Evolutionary conservation across 2,888 invertebrate species (phyloP), one percentile per base, ranked within the genome.

Genomic region (Andrena haemorrhoa): DNA sequence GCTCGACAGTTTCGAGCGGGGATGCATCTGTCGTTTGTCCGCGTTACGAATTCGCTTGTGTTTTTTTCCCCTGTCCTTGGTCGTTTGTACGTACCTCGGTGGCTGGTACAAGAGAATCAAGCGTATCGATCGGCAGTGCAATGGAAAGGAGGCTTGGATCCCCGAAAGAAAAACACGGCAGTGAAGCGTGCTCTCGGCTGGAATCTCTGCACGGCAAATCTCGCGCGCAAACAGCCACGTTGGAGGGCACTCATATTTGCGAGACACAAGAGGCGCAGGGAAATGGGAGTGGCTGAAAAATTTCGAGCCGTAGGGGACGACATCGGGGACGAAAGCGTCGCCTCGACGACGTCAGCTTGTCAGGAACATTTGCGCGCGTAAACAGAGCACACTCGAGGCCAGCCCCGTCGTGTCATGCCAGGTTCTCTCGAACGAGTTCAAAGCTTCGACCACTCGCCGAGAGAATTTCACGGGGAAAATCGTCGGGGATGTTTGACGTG

Each of bases 311-410:
- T 61, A 72, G 26, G 60, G 35, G 63, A 75, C 47, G 41, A 69
- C 51, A 41, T 26, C 61, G 66, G 53, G 79, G 29, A 29, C 49
- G 66, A 49, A 66, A 82, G 71, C 64, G 70, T 79, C 71, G 74
- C 29, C 23, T 3, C 33, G 66, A 23, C 71, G 51, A 41, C n/a
- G 53, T 41, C 76, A 66, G 73, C 58, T 47, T 60, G 47, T 61
- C 75, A 68, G 80, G 75, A 73, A 65, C 83, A 80, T 86, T 85
- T 85, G 83, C 66, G 68, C 79, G 66, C 53, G 86, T 73, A 86
- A 87, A 86, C 75, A 83, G 79, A 51, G 75, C 75, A 82, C 79
- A 76, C 76, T 41, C 49, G 53, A 49, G 66, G 41, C 41, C 41
- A 41, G n/a, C 2, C 20, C 20, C 65, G 71, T 7, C 65, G 76